Conservation (phyloP, 2,888 invertebrate genomes). For the Oxytorus armatus region DNA sequence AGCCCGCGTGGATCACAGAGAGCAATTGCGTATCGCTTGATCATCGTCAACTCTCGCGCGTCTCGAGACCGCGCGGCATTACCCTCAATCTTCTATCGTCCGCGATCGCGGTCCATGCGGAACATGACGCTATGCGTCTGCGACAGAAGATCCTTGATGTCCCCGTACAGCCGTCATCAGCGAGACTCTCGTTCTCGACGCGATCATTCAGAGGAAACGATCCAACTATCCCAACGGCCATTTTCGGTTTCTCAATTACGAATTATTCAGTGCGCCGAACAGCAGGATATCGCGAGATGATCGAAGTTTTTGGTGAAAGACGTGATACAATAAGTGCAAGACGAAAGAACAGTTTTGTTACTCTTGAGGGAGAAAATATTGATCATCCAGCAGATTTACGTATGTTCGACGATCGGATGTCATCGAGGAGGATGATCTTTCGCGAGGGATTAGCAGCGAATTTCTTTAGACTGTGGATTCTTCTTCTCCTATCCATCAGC, state of each 20-base stretch:
- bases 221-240: not conserved
- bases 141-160: conserved; percentile 66
- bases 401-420: not conserved
- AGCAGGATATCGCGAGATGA: conserved; percentile 10
- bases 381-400: not conserved
- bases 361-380: not conserved
- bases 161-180: conserved; percentile 65
- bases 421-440: conserved; percentile 24
- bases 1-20: conserved; percentile 40
- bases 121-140: conserved; percentile 79
- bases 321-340: no score
- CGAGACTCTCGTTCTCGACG: conserved; percentile 72
- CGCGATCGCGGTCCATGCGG: conserved; percentile 64
- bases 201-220: conserved; percentile 63
- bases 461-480: conserved; percentile 35
- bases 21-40: not conserved
- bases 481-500: conserved; percentile 22
- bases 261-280: conserved; percentile 1
- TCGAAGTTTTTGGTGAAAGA: not conserved
- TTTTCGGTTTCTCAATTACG: not conserved
- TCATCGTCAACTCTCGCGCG: conserved; percentile 6
- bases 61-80: conserved; percentile 44
- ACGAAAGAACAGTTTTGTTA: not conserved
- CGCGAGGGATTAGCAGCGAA: not conserved
- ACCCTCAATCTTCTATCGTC: conserved; percentile 56